These are phyloP conservation scores for Diploptera punctata DNA, from an alignment of 2,888 invertebrate genomes.

Conservation along the genomic window DNA sequence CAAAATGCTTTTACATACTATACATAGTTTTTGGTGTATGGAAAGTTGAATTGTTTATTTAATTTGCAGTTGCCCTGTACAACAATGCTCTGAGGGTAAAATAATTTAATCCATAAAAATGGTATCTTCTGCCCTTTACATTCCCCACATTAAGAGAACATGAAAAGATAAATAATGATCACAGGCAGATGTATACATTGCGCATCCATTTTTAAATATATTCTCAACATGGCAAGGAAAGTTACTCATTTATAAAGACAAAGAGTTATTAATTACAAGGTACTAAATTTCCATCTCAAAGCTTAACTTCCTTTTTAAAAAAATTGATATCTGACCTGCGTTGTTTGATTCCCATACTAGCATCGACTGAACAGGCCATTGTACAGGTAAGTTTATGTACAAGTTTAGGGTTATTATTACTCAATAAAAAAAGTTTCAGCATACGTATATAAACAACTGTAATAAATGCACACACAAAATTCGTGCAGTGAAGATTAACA, in stretches of 20 bases:
- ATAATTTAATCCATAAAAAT: too few species aligned
- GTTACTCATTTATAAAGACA: constrained; percentile 21
- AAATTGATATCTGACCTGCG: neutral
- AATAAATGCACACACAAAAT: constrained; percentile 28
- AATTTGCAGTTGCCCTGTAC: too few species aligned
- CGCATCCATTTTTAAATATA: neutral
- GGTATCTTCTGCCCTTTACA: too few species aligned
- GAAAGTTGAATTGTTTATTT: too few species aligned
- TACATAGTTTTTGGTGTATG: too few species aligned
- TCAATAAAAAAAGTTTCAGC: constrained; percentile 7
- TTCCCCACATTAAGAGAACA: too few species aligned
- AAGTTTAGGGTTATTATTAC: constrained; percentile 1
- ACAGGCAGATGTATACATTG: constrained; percentile 2
- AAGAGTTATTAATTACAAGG: constrained; percentile 20
- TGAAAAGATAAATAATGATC: too few species aligned
- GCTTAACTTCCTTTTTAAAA: neutral
- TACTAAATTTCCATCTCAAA: constrained; percentile 1
- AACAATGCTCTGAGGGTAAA: too few species aligned
- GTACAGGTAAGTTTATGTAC: neutral
- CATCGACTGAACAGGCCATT: constrained; percentile 3
- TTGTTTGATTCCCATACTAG: constrained; percentile 13
- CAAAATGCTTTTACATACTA: too few species aligned
- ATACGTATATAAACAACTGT: constrained; percentile 19
- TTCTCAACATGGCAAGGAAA: constrained; percentile 14
- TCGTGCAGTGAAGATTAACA: constrained; percentile 18